These are phyloP conservation scores for Hapalemur alaotrensis DNA, from an alignment of 2,797 vertebrate genomes.

Conservation along the genomic window DNA sequence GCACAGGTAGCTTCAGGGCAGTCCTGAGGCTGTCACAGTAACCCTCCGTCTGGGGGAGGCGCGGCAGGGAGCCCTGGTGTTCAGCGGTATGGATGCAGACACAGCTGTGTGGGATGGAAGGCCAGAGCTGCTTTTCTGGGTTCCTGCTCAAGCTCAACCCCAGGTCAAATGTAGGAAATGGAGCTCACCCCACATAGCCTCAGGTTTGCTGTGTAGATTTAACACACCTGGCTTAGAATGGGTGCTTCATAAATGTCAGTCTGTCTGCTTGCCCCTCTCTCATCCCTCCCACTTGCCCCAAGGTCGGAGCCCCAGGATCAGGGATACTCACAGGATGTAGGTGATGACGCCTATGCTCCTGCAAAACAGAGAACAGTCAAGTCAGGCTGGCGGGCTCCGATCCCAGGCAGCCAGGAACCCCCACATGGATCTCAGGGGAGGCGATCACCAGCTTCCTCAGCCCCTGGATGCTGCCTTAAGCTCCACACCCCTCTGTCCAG, in stretches of 20 bases:
- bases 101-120: no score
- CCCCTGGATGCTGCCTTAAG: not conserved
- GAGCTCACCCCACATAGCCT: not conserved
- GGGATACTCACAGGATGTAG: constrained; percentile 96
- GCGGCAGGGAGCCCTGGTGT: not conserved
- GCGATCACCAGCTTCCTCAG: not conserved
- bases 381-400: not conserved
- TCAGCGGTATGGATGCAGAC: not conserved
- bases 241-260: not conserved
- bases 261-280: not conserved
- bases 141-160: not conserved
- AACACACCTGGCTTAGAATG: not conserved
- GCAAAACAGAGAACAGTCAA: constrained; percentile 75
- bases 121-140: not conserved
- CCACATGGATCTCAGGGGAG: rapidly evolving
- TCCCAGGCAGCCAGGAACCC: no score
- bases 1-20: not conserved
- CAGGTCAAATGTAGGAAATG: not conserved
- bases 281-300: not conserved
- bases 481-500: not conserved
- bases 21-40: not conserved
- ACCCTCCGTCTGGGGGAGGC: not conserved
- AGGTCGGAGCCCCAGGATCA: not conserved
- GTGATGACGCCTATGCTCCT: constrained; percentile 99
- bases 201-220: not conserved